Evolutionary conservation across 2,797 vertebrate genomes (phyloP).

Genomic region (Avahi laniger): DNA sequence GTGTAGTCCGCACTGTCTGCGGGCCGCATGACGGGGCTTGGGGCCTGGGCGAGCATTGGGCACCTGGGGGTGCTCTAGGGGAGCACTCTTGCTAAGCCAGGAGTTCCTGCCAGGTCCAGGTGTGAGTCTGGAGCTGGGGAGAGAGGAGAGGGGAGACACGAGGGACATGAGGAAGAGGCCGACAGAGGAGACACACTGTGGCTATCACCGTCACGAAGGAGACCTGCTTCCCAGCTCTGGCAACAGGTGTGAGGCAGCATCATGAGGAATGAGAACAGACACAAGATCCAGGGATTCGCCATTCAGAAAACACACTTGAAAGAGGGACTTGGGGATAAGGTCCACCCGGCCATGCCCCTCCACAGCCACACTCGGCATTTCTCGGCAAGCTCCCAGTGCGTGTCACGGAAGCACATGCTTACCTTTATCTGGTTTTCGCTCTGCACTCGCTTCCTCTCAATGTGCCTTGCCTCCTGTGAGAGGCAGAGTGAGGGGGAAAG

Average conservation of each 20-base stretch:
- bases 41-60: conserved; percentile 66
- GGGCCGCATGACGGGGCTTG: conserved; percentile 27
- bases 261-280: neutral
- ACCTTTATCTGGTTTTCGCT: neutral
- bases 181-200: rapidly evolving
- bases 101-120: neutral
- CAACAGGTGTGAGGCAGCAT: neutral
- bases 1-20: neutral
- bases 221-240: neutral
- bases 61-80: neutral
- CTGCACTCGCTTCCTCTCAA: neutral
- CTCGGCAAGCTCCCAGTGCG: neutral
- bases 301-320: neutral
- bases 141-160: neutral
- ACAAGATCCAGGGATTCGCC: neutral
- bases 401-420: neutral
- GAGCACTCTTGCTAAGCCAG: neutral
- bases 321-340: neutral
- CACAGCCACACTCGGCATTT: neutral
- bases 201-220: neutral
- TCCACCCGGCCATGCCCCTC: neutral
- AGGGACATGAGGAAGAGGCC: neutral
- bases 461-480: neutral
- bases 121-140: neutral
- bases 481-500: neutral